Evolutionary conservation across 2,888 invertebrate genomes (phyloP), one percentile per base, ranked within the genome.

Genomic region (Sinopyrophorus schimmeli): DNA sequence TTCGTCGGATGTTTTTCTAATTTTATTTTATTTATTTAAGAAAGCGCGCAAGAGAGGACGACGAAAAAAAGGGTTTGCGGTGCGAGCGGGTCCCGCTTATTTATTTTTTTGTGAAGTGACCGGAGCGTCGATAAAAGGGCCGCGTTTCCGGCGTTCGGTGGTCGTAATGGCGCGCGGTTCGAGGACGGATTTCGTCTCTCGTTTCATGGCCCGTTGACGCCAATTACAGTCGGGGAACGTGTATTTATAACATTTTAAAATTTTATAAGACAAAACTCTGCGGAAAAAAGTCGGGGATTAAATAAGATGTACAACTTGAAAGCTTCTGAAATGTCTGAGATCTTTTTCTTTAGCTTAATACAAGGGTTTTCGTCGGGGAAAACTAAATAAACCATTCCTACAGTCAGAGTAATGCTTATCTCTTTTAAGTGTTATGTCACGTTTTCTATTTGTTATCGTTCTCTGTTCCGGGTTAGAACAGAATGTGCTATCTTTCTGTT

Each of bases 211-310:
- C 41, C 52, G 18, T 28, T 18, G 47, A 23, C 38, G 38, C 46
- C 41, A 51, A 51, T 51, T 51, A 46, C 46, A 41, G 41, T 51
- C n/a, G n/a, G n/a, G n/a, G n/a, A n/a, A n/a, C n/a, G n/a, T n/a
- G n/a, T n/a, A n/a, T n/a, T n/a, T n/a, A n/a, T n/a, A n/a, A n/a
- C n/a, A n/a, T n/a, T n/a, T n/a, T n/a, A n/a, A n/a, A n/a, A n/a
- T n/a, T n/a, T n/a, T n/a, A n/a, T n/a, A n/a, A n/a, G n/a, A n/a
- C n/a, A n/a, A n/a, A n/a, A n/a, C n/a, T n/a, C n/a, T n/a, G n/a
- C n/a, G n/a, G n/a, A n/a, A n/a, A n/a, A n/a, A n/a, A n/a, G n/a
- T n/a, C n/a, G n/a, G n/a, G n/a, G n/a, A n/a, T n/a, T n/a, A n/a
- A n/a, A n/a, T n/a, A n/a, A n/a, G n/a, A n/a, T n/a, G n/a, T n/a